Conservation (phyloP, 2,888 invertebrate species). For the Nasonia oneida region DNA sequence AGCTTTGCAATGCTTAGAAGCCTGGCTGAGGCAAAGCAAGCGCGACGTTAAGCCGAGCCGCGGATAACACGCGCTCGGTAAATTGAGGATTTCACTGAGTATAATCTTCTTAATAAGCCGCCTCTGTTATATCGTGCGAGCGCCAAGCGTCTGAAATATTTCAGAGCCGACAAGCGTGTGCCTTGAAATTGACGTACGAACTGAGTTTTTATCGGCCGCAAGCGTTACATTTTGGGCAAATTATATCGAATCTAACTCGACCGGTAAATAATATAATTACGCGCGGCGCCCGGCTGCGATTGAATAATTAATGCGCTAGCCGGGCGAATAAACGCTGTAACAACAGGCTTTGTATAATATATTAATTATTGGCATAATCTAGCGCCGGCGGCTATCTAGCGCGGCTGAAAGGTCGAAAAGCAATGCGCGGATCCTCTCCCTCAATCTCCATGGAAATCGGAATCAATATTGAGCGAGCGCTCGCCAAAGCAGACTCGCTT, state of each 20-base stretch:
- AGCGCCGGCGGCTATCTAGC: too few relatives aligned
- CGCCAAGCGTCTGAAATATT: background rate
- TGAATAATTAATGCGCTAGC: too few relatives aligned
- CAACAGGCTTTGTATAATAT: too few relatives aligned
- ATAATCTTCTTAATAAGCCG: conserved; percentile 38
- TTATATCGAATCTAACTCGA: background rate
- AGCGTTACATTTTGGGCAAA: background rate
- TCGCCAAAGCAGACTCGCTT: background rate
- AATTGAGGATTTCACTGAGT: conserved; percentile 38
- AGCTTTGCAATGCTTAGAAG: conserved; percentile 28
- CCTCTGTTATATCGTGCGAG: background rate
- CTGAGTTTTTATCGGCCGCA: too few relatives aligned
- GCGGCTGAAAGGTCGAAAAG: too few relatives aligned
- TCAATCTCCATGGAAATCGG: background rate
- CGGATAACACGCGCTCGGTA: conserved; percentile 30
- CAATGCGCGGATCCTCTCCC: too few relatives aligned
- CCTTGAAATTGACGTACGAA: too few relatives aligned
- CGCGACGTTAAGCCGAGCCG: conserved; percentile 34
- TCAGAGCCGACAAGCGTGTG: background rate
- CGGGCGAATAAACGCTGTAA: too few relatives aligned
- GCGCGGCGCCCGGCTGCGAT: too few relatives aligned
- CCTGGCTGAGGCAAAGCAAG: background rate
- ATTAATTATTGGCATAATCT: too few relatives aligned
- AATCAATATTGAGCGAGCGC: background rate
- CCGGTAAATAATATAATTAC: too few relatives aligned